These are phyloP conservation scores for Beaufortia kweichowensis DNA, from an alignment of 2,113 vertebrate genomes.

Conservation along the genomic window DNA sequence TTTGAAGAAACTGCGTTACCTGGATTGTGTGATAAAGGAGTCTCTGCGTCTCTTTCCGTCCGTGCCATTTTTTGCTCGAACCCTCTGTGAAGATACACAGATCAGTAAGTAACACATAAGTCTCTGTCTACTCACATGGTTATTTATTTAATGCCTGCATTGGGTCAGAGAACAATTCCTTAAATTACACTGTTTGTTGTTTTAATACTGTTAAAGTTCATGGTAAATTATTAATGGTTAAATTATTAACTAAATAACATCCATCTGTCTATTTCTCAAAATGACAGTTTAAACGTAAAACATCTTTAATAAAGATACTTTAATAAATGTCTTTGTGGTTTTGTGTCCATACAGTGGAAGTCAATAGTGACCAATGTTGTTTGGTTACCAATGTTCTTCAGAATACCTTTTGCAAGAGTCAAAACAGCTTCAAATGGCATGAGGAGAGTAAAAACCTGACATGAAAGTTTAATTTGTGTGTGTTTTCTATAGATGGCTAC, in stretches of 20 bases:
- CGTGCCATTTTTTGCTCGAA: constrained; percentile 89
- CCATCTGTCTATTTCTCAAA: too few relatives aligned
- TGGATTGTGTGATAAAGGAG: constrained; percentile 94
- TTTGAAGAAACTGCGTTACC: constrained; percentile 86
- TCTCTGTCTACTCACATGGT: not conserved
- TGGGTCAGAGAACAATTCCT: not conserved
- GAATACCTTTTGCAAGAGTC: too few relatives aligned
- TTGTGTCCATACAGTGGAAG: too few relatives aligned
- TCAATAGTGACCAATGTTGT: too few relatives aligned
- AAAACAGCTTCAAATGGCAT: too few relatives aligned
- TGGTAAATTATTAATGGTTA: too few relatives aligned
- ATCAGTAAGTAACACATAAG: constrained; percentile 76
- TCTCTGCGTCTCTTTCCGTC: constrained; percentile 87
- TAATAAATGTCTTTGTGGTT: too few relatives aligned
- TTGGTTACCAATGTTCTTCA: too few relatives aligned
- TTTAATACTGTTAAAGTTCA: too few relatives aligned
- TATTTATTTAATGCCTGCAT: not conserved
- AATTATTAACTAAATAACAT: too few relatives aligned
- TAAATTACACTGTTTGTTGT: not conserved
- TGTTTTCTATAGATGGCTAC: constrained; percentile 74
- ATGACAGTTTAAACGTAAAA: too few relatives aligned
- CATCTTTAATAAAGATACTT: too few relatives aligned
- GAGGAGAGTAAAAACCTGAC: not conserved
- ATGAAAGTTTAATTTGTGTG: not conserved
- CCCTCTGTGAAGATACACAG: constrained; percentile 78